A percentile compares a stretch with the other conserved stretches of the same genome.
Conservation (phyloP, 2,113 vertebrate genomes). For the Ceyx cyanopectus region DNA sequence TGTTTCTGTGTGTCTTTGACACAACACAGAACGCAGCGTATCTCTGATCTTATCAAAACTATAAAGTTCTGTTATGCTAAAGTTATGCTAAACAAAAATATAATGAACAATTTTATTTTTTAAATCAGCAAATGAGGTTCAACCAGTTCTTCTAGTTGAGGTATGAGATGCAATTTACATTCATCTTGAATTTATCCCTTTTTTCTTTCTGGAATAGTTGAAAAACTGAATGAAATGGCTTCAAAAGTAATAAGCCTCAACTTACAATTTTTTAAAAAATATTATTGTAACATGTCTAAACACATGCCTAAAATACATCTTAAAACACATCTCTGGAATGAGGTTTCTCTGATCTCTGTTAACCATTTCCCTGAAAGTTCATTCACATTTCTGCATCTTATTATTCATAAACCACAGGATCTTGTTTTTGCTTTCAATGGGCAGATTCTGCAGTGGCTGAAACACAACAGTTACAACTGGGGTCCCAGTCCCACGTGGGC, state of each 20-base stretch:
- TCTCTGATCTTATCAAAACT: conserved; percentile 46
- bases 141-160: conserved; percentile 52
- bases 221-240: not conserved
- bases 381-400: not conserved
- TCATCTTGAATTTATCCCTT: not conserved
- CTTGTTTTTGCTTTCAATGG: not conserved
- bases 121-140: not conserved
- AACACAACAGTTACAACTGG: not conserved
- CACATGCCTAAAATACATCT: not conserved
- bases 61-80: conserved; percentile 30
- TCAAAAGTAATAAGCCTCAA: not conserved
- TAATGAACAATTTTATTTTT: not conserved
- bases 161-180: not conserved
- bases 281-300: not conserved
- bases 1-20: not conserved
- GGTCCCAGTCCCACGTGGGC: fast-evolving
- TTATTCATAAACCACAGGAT: not conserved
- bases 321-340: not conserved
- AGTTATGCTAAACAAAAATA: conserved; percentile 34
- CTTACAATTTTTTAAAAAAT: not conserved
- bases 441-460: not conserved
- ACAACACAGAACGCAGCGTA: not conserved
- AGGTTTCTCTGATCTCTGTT: not conserved
- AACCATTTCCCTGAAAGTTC: not conserved
- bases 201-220: not conserved